A percentile compares a stretch with the other conserved stretches of the same genome.
These are phyloP conservation scores for Villa cingulata DNA, from an alignment of 2,888 invertebrate species.

Conservation along the genomic window DNA sequence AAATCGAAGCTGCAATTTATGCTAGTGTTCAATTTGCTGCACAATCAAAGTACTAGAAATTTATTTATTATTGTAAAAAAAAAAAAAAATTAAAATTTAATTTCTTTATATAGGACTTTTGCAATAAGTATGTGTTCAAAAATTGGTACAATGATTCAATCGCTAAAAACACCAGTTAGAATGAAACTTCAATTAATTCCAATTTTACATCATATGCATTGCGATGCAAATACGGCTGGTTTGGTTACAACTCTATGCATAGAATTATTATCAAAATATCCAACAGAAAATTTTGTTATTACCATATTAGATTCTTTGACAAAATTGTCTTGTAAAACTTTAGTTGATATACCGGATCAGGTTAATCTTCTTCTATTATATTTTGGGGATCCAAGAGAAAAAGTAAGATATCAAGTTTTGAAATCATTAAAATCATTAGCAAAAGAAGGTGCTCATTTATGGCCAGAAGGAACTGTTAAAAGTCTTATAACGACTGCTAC, in stretches of 20 bases:
- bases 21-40: slow-evolving; percentile 91
- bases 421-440: slow-evolving; percentile 55
- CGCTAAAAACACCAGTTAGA: slow-evolving; percentile 81
- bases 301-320: slow-evolving; percentile 79
- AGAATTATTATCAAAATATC: slow-evolving; percentile 61
- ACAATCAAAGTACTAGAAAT: slow-evolving; percentile 59
- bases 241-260: slow-evolving; percentile 62
- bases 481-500: slow-evolving; percentile 28
- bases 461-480: slow-evolving; percentile 48
- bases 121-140: slow-evolving; percentile 92
- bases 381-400: slow-evolving; percentile 54
- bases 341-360: slow-evolving; percentile 84
- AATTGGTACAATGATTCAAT: slow-evolving; percentile 88
- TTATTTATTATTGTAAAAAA: neutral
- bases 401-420: slow-evolving; percentile 53
- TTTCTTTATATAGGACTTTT: slow-evolving; percentile 55
- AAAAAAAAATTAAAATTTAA: neutral
- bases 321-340: slow-evolving; percentile 72
- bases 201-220: slow-evolving; percentile 86
- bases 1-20: slow-evolving; percentile 91
- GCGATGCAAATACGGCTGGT: slow-evolving; percentile 49
- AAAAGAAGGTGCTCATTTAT: slow-evolving; percentile 60
- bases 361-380: slow-evolving; percentile 54
- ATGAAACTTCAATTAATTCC: slow-evolving; percentile 83
- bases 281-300: slow-evolving; percentile 63